These are phyloP conservation scores for Gastrophryne carolinensis DNA, from an alignment of 2,797 vertebrate genomes.

Conservation along the genomic window DNA sequence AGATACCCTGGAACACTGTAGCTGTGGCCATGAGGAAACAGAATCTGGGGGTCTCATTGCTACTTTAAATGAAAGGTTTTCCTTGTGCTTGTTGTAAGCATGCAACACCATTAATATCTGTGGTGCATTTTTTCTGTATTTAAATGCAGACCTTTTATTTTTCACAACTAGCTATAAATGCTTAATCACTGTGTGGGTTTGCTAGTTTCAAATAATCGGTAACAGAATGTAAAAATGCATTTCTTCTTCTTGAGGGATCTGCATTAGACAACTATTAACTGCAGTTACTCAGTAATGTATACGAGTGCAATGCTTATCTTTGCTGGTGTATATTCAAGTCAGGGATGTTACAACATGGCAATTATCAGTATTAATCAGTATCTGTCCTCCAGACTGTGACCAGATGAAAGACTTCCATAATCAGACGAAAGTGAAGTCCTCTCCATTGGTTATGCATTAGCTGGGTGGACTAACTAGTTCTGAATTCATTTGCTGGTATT, in stretches of 20 bases:
- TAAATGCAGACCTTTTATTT: no score
- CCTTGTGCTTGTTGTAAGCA: no score
- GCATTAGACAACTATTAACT: not conserved
- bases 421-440: not conserved
- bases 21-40: no score
- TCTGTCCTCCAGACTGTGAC: constrained; percentile 7
- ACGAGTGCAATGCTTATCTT: not conserved
- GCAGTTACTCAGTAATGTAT: not conserved
- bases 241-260: not conserved
- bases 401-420: constrained; percentile 10
- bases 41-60: no score
- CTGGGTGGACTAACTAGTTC: not conserved
- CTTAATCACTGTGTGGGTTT: not conserved
- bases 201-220: not conserved
- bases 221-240: not conserved
- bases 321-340: not conserved
- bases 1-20: no score
- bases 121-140: no score
- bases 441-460: constrained; percentile 19
- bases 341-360: not conserved
- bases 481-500: not conserved
- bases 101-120: no score
- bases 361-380: constrained; percentile 12
- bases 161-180: no score
- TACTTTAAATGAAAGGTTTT: no score